Conservation (phyloP, 2,797 vertebrate species). For the Vipera ursinii region DNA sequence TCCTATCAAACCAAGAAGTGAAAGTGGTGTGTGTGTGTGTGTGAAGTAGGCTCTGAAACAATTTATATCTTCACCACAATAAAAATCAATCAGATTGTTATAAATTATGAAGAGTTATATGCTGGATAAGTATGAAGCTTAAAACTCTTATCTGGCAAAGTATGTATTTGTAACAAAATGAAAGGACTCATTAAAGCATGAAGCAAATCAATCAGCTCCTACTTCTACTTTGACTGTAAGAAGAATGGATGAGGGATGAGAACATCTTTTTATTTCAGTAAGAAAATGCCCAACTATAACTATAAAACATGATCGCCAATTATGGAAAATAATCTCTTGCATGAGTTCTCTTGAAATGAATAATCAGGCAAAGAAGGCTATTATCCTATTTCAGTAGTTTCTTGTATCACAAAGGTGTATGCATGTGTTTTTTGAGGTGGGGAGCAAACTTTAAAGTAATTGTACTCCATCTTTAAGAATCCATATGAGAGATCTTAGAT, state of each 20-base stretch:
- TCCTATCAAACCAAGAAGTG: slow-evolving; percentile 24
- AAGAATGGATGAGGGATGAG: neutral
- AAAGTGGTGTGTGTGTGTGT: neutral
- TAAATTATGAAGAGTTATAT: slow-evolving; percentile 3
- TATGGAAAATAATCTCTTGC: neutral
- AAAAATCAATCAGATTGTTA: slow-evolving; percentile 27
- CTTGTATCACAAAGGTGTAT: neutral
- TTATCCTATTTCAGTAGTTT: neutral
- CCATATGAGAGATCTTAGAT: too few relatives aligned
- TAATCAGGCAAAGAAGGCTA: neutral
- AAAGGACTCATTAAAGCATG: slow-evolving; percentile 21
- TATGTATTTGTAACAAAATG: slow-evolving; percentile 25
- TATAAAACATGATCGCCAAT: neutral
- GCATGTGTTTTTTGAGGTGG: neutral
- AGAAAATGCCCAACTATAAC: slow-evolving; percentile 1
- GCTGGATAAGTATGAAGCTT: neutral
- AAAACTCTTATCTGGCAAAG: neutral
- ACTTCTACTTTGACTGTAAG: slow-evolving; percentile 23
- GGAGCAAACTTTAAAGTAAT: neutral
- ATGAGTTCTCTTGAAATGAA: neutral
- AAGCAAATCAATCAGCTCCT: slow-evolving; percentile 17
- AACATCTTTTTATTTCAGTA: slow-evolving; percentile 33
- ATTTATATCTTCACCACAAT: neutral
- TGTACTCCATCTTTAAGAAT: neutral
- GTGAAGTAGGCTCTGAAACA: neutral